Conservation (phyloP, 2,888 invertebrate genomes). For the Platycheirus albimanus region DNA sequence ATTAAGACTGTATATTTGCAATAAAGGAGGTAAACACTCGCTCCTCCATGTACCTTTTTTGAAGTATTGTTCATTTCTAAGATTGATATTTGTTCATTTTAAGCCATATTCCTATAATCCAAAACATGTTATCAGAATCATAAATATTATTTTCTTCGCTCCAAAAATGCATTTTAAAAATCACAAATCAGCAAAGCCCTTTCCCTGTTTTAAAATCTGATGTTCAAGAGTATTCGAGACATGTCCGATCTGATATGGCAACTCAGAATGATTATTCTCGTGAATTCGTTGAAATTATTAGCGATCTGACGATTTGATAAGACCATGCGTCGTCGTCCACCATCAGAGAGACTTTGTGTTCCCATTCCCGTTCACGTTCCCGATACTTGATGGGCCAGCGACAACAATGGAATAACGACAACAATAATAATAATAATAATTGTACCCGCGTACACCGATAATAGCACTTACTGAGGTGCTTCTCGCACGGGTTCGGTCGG, state of each 20-base stretch:
- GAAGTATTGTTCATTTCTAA: no score
- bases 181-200: constrained; percentile 35
- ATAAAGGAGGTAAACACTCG: no score
- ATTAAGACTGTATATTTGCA: no score
- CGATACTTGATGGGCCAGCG: constrained; percentile 43
- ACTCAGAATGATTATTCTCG: constrained; percentile 73
- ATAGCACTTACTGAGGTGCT: constrained; percentile 67
- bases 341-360: constrained; percentile 49
- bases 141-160: background rate
- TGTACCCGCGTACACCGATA: constrained; percentile 63
- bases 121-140: background rate
- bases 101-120: background rate
- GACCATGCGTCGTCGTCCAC: no score
- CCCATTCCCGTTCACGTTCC: no score
- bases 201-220: constrained; percentile 6
- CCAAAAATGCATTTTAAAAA: constrained; percentile 39
- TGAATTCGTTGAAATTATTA: constrained; percentile 75
- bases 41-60: no score
- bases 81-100: no score
- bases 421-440: constrained; percentile 65
- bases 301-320: constrained; percentile 72
- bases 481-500: constrained; percentile 51
- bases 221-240: constrained; percentile 41
- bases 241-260: constrained; percentile 69
- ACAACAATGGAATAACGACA: constrained; percentile 51